These are phyloP conservation scores for Chrysopa pallens DNA, from an alignment of 1,140 invertebrate species.

Conservation along the genomic window DNA sequence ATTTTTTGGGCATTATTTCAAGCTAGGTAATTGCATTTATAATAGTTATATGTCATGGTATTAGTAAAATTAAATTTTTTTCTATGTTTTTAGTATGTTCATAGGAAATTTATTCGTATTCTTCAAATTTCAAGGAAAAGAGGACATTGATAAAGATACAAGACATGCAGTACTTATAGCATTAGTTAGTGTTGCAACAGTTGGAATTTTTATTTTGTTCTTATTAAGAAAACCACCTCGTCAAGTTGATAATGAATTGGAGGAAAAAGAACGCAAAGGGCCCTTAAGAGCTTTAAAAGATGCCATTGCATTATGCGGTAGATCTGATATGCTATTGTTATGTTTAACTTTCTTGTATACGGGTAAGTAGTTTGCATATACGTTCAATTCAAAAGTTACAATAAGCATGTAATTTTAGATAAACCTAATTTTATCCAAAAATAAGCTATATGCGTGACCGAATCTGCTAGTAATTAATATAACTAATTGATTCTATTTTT, in stretches of 20 bases:
- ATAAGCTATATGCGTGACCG: no score
- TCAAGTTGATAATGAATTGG: slow-evolving; percentile 30
- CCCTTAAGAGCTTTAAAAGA: slow-evolving; percentile 49
- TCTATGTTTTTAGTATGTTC: slow-evolving; percentile 54
- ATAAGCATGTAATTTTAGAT: no score
- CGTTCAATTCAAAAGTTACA: no score
- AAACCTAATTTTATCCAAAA: no score
- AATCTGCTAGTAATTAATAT: slow-evolving; percentile 2
- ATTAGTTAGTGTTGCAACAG: slow-evolving; percentile 41
- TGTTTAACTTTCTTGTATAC: slow-evolving; percentile 81
- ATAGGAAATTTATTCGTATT: slow-evolving; percentile 89
- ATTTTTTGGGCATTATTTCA: slow-evolving; percentile 93
- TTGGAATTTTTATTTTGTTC: slow-evolving; percentile 50
- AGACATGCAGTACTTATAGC: slow-evolving; percentile 58
- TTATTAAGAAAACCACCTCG: slow-evolving; percentile 35
- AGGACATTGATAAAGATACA: slow-evolving; percentile 40
- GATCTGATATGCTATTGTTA: slow-evolving; percentile 68
- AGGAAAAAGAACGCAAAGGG: slow-evolving; percentile 31
- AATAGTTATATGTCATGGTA: not conserved
- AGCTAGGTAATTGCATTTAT: slow-evolving; percentile 39
- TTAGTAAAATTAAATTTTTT: not conserved
- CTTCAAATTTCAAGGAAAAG: slow-evolving; percentile 66
- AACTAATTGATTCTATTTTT: slow-evolving; percentile 3
- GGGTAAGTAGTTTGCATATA: slow-evolving; percentile 25
- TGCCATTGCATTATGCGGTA: slow-evolving; percentile 57